Percentiles rank a stretch among this genome's conserved stretches.
phyloP scores from a whole-genome alignment of 2,888 invertebrate species.

The Harpalus rubripes region DNA sequence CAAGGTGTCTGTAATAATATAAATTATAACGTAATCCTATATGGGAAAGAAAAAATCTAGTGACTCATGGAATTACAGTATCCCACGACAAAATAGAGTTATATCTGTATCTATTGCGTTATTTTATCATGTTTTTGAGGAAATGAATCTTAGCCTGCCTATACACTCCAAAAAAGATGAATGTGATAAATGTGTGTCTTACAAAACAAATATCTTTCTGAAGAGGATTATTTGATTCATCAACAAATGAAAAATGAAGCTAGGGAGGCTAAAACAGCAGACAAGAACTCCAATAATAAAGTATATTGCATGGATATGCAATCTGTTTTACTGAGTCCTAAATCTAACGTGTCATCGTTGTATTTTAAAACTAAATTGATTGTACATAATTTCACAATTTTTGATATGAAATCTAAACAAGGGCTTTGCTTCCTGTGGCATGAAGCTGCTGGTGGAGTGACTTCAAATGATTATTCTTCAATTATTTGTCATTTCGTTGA shows the following conservation, averaged over 20 bases:
- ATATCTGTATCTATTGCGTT: not conserved
- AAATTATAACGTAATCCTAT: too few species aligned
- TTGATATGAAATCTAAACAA: constrained; percentile 65
- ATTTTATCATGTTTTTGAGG: constrained; percentile 3
- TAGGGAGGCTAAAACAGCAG: constrained; percentile 46
- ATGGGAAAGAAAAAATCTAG: too few species aligned
- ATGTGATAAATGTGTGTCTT: constrained; percentile 63
- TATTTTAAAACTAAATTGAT: too few species aligned
- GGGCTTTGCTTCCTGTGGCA: constrained; percentile 67
- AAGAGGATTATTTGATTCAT: constrained; percentile 24
- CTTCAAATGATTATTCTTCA: constrained; percentile 62
- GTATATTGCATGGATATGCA: constrained; percentile 63
- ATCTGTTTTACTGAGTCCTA: constrained; percentile 57
- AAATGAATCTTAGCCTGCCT: constrained; percentile 63
- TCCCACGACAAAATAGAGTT: not conserved
- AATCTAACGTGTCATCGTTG: constrained; percentile 59
- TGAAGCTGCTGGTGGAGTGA: constrained; percentile 60
- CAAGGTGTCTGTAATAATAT: too few species aligned
- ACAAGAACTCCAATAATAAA: constrained; percentile 43
- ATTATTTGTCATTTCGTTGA: constrained; percentile 53
- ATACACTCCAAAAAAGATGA: constrained; percentile 63
- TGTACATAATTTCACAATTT: constrained; percentile 68
- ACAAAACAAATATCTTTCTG: constrained; percentile 36
- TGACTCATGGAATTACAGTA: not conserved
- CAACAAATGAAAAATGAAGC: constrained; percentile 22